Base-by-base conservation (phyloP, 2,113 vertebrate genomes). In the Antennarius striatus region DNA sequence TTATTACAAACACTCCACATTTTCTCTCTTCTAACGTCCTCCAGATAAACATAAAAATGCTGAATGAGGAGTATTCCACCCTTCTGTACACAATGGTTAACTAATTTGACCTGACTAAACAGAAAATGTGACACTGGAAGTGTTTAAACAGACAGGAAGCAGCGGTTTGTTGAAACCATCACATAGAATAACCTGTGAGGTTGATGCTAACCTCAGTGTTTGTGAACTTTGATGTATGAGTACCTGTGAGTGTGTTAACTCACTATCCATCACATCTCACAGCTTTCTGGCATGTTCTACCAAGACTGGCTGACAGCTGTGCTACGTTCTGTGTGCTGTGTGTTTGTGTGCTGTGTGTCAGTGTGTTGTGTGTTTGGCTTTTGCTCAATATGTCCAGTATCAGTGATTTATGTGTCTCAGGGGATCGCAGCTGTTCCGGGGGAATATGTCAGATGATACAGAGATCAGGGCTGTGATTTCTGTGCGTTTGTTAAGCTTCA, bases 101-200 rank as follows among this genome's bases (percentile, higher is more conserved):
- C 39, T 50, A 49, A 59, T 65, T 63, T 69, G 56, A 52, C 66
- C 75, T 64, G 59, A 73, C 36, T 58, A 62, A 69, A 84, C 61
- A 77, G 50, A 82, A 73, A 6, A 69, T 74, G 51, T 56, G 60
- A 77, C 40, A 10, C 62, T 47, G 17, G 42, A 57, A 84, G 76
- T 77, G 77, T 72, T 88, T 77, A 46, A 87, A 72, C 78, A 85
- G 71, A 75, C 85, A 47, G 46, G 63, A 86, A 83, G 74, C 64
- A 36, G 71, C 63, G 62, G 52, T 54, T 87, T 80, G 77, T 68
- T 68, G 80, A 89, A 90, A 68, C 75, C 71, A 85, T 88, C 77
- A 88, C 66, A 80, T 64, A 75, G 67, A 75, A 82, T 84, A 82
- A 88, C 45, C 70, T 67, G 48, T 73, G 71, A 85, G 74, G 55